Conservation (phyloP, 2,113 vertebrate species). For the Phalacrocorax pelagicus region DNA sequence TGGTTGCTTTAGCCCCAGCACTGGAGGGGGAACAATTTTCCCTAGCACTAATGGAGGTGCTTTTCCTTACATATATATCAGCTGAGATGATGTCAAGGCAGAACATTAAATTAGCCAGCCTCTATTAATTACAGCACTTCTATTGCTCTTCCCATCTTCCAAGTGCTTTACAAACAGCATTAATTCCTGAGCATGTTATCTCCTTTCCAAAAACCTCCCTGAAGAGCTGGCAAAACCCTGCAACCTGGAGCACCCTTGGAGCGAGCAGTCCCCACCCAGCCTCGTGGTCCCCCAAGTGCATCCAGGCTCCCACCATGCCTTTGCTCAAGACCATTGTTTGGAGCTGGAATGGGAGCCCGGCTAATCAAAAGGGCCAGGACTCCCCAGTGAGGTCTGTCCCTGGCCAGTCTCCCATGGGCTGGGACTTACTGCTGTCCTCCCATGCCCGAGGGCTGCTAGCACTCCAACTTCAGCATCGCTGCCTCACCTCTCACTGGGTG, state of each 20-base stretch:
- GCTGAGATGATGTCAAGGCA: constrained; percentile 23
- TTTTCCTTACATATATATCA: constrained; percentile 49
- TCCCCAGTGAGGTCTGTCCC: background rate
- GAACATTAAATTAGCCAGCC: constrained; percentile 39
- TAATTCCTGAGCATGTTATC: background rate
- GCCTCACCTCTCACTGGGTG: background rate
- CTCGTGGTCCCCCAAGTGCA: fast-evolving
- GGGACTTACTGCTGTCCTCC: background rate
- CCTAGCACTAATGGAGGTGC: background rate
- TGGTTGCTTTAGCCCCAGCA: background rate
- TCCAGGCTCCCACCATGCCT: background rate
- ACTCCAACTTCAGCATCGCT: background rate
- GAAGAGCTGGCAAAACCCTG: background rate
- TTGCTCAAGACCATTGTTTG: constrained; percentile 25
- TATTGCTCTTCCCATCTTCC: constrained; percentile 42
- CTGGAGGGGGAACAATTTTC: background rate
- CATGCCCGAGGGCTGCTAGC: background rate
- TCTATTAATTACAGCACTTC: constrained; percentile 58
- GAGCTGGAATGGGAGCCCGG: background rate
- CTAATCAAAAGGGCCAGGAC: background rate
- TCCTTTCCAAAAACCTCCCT: constrained; percentile 23
- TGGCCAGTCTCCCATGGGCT: background rate
- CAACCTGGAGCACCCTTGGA: background rate
- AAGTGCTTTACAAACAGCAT: constrained; percentile 40
- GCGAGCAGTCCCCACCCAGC: background rate